phyloP scores from a whole-genome alignment of 2,797 vertebrate genomes.

The Enteromius trimaculatus region DNA sequence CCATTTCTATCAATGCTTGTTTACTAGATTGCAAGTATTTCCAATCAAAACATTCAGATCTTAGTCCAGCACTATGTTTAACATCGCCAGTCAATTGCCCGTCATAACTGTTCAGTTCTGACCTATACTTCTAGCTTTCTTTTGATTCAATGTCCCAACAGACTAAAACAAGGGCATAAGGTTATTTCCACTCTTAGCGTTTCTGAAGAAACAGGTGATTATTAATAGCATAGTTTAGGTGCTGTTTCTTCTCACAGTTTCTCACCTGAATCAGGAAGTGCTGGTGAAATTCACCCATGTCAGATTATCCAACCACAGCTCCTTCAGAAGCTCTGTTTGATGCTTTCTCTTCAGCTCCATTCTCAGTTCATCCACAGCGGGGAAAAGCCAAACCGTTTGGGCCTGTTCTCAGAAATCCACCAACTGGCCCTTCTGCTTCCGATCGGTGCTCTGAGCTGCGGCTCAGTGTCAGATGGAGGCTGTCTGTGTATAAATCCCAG shows the following conservation, averaged over 20 bases:
- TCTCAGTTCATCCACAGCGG: neutral
- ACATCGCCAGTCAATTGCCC: neutral
- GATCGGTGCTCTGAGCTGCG: slow-evolving; percentile 5
- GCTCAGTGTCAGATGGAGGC: slow-evolving; percentile 34
- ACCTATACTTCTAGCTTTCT: too few relatives aligned
- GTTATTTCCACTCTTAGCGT: neutral
- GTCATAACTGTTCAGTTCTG: neutral
- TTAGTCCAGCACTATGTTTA: neutral
- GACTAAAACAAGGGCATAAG: neutral
- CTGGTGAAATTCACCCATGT: slow-evolving; percentile 29
- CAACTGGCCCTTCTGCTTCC: neutral
- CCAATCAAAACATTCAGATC: neutral
- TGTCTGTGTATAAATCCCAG: slow-evolving; percentile 55
- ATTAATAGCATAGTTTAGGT: neutral
- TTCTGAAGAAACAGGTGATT: neutral
- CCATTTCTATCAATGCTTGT: neutral
- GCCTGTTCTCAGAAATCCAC: neutral
- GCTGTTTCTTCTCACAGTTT: neutral
- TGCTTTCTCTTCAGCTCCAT: slow-evolving; percentile 7
- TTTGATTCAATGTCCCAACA: neutral
- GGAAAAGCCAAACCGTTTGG: neutral
- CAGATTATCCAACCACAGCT: slow-evolving; percentile 10
- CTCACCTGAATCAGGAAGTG: slow-evolving; percentile 46
- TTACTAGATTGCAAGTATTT: neutral
- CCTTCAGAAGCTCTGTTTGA: neutral